These are phyloP conservation scores for Tinamus major DNA, from an alignment of 2,797 vertebrate genomes.

Conservation along the genomic window DNA sequence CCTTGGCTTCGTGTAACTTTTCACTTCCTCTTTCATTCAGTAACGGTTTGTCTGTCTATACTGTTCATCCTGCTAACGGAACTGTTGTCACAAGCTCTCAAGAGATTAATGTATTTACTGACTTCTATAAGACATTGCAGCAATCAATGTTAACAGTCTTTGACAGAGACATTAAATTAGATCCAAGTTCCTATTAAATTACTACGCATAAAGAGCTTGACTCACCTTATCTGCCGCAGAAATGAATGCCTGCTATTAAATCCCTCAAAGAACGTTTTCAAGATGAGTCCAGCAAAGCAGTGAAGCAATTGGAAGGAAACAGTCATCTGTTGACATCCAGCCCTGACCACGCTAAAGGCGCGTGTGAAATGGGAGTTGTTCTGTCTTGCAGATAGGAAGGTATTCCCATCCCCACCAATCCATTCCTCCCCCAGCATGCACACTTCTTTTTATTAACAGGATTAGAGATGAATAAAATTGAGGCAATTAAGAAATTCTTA, in stretches of 20 bases:
- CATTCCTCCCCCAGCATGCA: neutral
- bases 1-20: neutral
- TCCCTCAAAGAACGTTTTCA: conserved; percentile 67
- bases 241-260: conserved; percentile 81
- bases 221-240: conserved; percentile 81
- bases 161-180: conserved; percentile 82
- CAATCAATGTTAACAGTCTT: conserved; percentile 75
- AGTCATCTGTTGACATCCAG: conserved; percentile 63
- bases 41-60: conserved; percentile 19
- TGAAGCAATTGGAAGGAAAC: conserved; percentile 59
- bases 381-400: neutral
- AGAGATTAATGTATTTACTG: conserved; percentile 78
- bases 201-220: conserved; percentile 64
- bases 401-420: conserved; percentile 43
- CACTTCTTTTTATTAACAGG: conserved; percentile 75
- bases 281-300: conserved; percentile 61
- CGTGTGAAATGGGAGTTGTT: conserved; percentile 41
- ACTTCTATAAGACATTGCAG: conserved; percentile 68
- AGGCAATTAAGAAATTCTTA: conserved; percentile 80
- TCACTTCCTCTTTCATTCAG: neutral
- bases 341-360: neutral
- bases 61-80: conserved; percentile 28
- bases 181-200: conserved; percentile 78
- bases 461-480: conserved; percentile 84
- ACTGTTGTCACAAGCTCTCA: conserved; percentile 56